Base-by-base conservation (phyloP, 2,888 invertebrate genomes). In the Argynnis bischoffii region DNA sequence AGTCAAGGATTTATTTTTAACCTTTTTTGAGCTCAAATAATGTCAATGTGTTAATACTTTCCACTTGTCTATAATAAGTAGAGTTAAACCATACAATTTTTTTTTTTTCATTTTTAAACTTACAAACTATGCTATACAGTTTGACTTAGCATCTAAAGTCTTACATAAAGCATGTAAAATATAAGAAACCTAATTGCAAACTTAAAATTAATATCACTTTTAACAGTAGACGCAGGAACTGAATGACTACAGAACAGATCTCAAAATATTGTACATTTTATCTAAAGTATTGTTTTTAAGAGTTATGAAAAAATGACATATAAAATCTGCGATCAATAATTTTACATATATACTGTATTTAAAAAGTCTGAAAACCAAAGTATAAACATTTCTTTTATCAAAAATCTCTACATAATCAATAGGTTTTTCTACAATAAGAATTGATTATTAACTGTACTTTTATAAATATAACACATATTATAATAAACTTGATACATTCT, bases 181-280 rank as follows among this genome's bases (percentile, higher is more conserved):
- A 59, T 51, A 77, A 76, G 71, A 69, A 82, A 78, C 77, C 78
- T 81, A 82, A 76, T 77, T 76, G 21, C 68, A 74, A 84, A 86
- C 86, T 88, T 89, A 89, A 81, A 74, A 85, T 83, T 90, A 91
- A 82, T 90, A 90, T 91, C 90, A 90, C 90, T 90, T 84, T 81
- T 83, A 85, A 85, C 86, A 87, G 85, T 85, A 86, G 77, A 81
- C 80, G 74, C 86, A 88, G 89, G 89, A 90, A 90, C 89, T 89
- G 81, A 86, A 84, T 78, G 76, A 79, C 79, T 68, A 71, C 56
- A 55, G 63, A 67, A 78, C 83, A 85, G 83, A 85, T 85, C 82
- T 84, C 74, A 66, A 71, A 70, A 73, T 75, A 59, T 59, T 59
- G 59, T 69, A 72, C 67, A 73, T 69, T 69, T n/a, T 21, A 60